These are phyloP conservation scores for Helicoverpa assulta DNA, from an alignment of 2,888 invertebrate species.

Conservation along the genomic window DNA sequence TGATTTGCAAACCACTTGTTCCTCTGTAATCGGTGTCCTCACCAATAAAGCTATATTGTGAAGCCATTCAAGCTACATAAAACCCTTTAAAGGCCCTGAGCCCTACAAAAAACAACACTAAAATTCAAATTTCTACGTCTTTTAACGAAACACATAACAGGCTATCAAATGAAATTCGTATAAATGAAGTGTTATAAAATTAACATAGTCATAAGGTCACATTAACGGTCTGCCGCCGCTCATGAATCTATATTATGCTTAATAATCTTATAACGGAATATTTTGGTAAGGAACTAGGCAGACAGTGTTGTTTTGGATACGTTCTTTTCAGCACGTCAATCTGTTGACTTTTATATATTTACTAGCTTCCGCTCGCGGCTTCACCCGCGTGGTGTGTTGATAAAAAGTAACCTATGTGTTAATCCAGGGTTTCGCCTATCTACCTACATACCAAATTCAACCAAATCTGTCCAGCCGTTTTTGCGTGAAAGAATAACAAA, in stretches of 20 bases:
- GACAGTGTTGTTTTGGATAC: not conserved
- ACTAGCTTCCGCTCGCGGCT: no score
- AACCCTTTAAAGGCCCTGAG: not conserved
- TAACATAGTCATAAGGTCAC: conserved; percentile 34
- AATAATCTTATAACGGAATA: conserved; percentile 21
- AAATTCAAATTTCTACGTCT: not conserved
- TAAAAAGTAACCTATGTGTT: no score
- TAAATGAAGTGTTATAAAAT: conserved; percentile 48
- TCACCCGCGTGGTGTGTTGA: no score
- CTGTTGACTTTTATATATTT: no score
- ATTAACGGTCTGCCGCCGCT: conserved; percentile 37
- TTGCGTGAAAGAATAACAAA: no score
- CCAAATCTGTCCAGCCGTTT: no score
- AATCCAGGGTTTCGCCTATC: no score
- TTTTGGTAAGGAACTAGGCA: not conserved
- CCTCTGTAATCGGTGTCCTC: no score
- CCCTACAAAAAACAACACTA: not conserved
- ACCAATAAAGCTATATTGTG: no score
- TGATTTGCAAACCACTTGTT: no score
- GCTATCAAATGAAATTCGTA: conserved; percentile 15
- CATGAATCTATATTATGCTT: conserved; percentile 26
- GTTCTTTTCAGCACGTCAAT: not conserved
- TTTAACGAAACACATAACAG: not conserved
- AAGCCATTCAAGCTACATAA: not conserved
- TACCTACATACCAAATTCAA: no score